Base-by-base conservation (phyloP, 2,797 vertebrate species). In the Danio aesculapii region DNA sequence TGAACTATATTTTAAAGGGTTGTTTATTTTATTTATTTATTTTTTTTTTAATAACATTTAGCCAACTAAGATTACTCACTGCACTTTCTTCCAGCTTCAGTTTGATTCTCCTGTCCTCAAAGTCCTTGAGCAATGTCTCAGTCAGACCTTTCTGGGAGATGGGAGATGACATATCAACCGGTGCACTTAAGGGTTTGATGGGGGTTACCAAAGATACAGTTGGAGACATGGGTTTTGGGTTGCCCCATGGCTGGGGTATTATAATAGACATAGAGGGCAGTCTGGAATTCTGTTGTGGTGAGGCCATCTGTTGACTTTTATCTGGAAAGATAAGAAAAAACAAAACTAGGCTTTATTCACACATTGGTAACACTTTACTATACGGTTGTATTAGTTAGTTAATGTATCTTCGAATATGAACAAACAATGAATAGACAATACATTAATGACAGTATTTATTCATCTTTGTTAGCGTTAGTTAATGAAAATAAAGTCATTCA, bases 101-200 rank as follows among this genome's bases (percentile, higher is more conserved):
- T 75, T 88, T 90, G 17, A 30, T 10, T n/a, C 77, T 87, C 66
- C 87, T 87, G n/a, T 91, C 92, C 73, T 93, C 90, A 49, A 91
- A 92, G 87, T 92, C 91, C 82, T 90, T 89, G 83, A 93, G 84
- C 77, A 93, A 88, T 0, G 88, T 93, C 6, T 91, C 90, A 0
- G 91, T 90, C 58, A 92, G 88, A n/a, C 93, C 92, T 81, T 88
- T 87, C 8, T 84, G 84, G 6, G 69, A 39, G 8, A 30, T 12
- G n/a, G 47, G 80, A 0, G 62, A 3, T 64, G 68, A 10, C 41
- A 61, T 59, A 41, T 64, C 79, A 12, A 77, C 49, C 70, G n/a
- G 49, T 41, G 44, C 21, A 16, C 53, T 71, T 16, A 62, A 63
- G 46, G 81, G 64, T 9, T 76, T 50, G 4, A 11, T 49, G 14